Evolutionary conservation across 2,888 invertebrate species (phyloP).

Genomic region (Cosmorhoe ocellata): DNA sequence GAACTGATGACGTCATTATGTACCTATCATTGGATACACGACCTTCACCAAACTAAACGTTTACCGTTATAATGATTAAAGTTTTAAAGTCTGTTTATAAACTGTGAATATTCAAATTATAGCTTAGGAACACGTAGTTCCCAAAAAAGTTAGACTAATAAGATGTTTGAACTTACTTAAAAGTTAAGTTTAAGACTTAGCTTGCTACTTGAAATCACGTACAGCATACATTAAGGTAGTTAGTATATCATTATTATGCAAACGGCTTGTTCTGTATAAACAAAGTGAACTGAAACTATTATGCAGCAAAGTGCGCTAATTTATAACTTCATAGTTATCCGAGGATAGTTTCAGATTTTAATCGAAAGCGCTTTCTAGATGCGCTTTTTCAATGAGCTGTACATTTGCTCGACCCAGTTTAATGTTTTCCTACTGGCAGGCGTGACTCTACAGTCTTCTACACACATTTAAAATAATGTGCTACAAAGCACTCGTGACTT

Average conservation of each 20-base stretch:
- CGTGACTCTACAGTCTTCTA: no score
- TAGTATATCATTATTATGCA: conserved; percentile 20
- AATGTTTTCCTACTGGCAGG: no score
- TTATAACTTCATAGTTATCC: conserved; percentile 6
- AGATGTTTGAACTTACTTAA: conserved; percentile 16
- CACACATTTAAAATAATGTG: no score
- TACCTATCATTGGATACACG: no score
- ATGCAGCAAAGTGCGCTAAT: conserved; percentile 8
- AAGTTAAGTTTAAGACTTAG: conserved; percentile 20
- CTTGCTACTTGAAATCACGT: conserved; percentile 23
- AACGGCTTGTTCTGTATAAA: conserved; percentile 20
- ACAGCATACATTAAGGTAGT: conserved; percentile 23
- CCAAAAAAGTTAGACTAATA: conserved; percentile 11
- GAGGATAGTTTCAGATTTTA: conserved; percentile 11
- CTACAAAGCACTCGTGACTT: no score
- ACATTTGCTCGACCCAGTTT: no score
- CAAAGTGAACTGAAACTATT: conserved; percentile 14
- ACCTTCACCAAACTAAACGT: no score
- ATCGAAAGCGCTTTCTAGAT: conserved; percentile 3
- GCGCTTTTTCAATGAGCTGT: background rate
- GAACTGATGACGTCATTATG: background rate
- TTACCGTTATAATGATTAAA: no score
- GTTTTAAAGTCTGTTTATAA: no score
- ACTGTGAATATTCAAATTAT: no score
- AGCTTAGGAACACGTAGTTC: conserved; percentile 7